Conservation (phyloP, 1,140 invertebrate species). For the Philotrypesis tridentata region DNA sequence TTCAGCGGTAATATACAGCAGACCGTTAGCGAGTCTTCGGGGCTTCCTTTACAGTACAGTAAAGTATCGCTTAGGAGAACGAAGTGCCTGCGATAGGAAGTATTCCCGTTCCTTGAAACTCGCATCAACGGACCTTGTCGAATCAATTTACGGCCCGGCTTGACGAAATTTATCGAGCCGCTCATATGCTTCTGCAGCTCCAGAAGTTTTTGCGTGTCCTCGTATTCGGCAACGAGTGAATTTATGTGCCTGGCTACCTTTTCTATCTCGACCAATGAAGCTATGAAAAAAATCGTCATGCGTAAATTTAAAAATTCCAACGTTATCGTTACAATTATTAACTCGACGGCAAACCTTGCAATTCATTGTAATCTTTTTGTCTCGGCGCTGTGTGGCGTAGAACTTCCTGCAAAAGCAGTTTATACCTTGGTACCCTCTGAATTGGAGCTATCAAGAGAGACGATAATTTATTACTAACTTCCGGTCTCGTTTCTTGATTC, state of each 20-base stretch:
- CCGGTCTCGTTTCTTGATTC: slow-evolving; percentile 80
- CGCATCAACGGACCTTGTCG: slow-evolving; percentile 82
- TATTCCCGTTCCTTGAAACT: slow-evolving; percentile 75
- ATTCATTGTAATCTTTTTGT: slow-evolving; percentile 76
- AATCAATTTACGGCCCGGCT: slow-evolving; percentile 80
- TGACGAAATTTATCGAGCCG: slow-evolving; percentile 78
- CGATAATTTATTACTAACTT: slow-evolving; percentile 81
- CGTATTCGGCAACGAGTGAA: slow-evolving; percentile 81
- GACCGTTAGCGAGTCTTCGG: slow-evolving; percentile 75
- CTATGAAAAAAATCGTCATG: slow-evolving; percentile 62
- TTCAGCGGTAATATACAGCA: slow-evolving; percentile 77
- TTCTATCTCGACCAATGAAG: slow-evolving; percentile 80
- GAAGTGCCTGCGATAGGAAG: slow-evolving; percentile 76
- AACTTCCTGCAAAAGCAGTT: slow-evolving; percentile 81
- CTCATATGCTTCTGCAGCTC: slow-evolving; percentile 79
- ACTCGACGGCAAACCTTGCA: slow-evolving; percentile 65
- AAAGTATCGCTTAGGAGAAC: slow-evolving; percentile 70
- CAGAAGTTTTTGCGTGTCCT: slow-evolving; percentile 81
- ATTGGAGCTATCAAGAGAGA: slow-evolving; percentile 85
- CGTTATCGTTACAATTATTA: not conserved
- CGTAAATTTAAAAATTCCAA: not conserved
- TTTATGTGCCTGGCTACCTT: slow-evolving; percentile 83
- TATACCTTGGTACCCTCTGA: slow-evolving; percentile 85
- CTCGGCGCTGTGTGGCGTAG: slow-evolving; percentile 77
- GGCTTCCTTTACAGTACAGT: slow-evolving; percentile 77